Conservation (phyloP, 2,888 invertebrate genomes). For the Drosophila ochracea region DNA sequence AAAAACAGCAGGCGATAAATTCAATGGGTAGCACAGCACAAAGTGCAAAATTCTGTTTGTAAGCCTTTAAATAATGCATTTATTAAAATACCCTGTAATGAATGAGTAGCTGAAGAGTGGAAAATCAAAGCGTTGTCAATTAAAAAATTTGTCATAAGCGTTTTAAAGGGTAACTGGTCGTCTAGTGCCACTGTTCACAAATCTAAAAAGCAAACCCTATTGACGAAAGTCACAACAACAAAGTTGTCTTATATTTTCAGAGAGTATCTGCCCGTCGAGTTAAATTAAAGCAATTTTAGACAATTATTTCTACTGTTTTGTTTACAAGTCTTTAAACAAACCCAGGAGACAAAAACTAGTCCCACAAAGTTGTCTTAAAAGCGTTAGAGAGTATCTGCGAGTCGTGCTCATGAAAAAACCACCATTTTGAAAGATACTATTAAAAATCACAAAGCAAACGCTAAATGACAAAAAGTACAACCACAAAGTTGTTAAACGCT, state of each 20-base stretch:
- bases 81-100: slow-evolving; percentile 17
- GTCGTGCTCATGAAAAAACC: background rate
- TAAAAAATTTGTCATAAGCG: background rate
- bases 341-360: too few species aligned
- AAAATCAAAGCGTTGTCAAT: background rate
- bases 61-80: slow-evolving; percentile 17
- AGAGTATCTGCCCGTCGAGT: too few species aligned
- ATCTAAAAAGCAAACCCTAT: background rate
- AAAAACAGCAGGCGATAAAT: slow-evolving; percentile 38
- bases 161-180: background rate
- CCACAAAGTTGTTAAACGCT: background rate
- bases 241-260: too few species aligned
- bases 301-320: too few species aligned
- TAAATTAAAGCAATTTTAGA: too few species aligned
- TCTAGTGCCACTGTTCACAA: background rate
- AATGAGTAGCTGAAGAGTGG: background rate
- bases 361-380: background rate
- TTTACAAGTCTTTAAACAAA: too few species aligned
- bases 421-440: background rate
- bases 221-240: background rate
- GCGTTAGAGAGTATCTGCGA: background rate
- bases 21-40: slow-evolving; percentile 15
- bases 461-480: background rate
- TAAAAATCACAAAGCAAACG: background rate
- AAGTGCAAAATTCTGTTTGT: slow-evolving; percentile 26